Percentiles rank a stretch among this genome's conserved stretches.
Conservation (phyloP, 2,113 vertebrate species). For the Strix uralensis region DNA sequence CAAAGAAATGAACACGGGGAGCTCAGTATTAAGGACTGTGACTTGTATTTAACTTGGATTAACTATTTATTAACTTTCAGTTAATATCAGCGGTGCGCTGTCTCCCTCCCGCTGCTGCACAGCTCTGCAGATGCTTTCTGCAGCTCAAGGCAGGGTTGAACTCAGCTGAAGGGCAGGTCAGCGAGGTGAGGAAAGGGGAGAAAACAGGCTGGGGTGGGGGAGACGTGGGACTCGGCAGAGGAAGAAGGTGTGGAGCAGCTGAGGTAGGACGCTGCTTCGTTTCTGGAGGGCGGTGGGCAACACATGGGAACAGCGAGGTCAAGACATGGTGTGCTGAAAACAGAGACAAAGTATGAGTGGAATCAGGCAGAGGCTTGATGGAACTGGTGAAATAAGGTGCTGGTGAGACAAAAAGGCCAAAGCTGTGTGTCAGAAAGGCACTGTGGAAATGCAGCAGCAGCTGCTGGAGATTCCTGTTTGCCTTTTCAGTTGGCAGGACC, state of each 20-base stretch:
- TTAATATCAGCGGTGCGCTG: not conserved
- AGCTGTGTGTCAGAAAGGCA: fast-evolving
- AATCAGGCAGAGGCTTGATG: fast-evolving
- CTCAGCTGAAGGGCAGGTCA: not conserved
- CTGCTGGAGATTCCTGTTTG: not conserved
- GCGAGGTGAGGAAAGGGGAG: not conserved
- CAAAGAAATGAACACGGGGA: not conserved
- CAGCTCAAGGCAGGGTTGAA: not conserved
- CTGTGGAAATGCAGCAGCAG: not conserved
- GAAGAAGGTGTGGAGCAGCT: not conserved
- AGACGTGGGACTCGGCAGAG: fast-evolving
- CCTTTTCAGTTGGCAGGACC: not conserved
- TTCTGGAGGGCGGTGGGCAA: not conserved
- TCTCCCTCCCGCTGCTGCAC: not conserved
- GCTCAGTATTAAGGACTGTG: not conserved
- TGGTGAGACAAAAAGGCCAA: not conserved
- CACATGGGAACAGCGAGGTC: not conserved
- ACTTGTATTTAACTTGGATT: not conserved
- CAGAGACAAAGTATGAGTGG: not conserved
- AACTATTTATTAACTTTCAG: not conserved
- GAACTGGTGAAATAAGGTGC: not conserved
- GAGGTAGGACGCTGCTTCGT: fast-evolving
- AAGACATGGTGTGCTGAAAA: fast-evolving
- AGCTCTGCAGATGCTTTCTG: not conserved
- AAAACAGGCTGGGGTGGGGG: not conserved